Base-by-base conservation (phyloP, 2,113 vertebrate genomes). In the Mobula hypostoma region DNA sequence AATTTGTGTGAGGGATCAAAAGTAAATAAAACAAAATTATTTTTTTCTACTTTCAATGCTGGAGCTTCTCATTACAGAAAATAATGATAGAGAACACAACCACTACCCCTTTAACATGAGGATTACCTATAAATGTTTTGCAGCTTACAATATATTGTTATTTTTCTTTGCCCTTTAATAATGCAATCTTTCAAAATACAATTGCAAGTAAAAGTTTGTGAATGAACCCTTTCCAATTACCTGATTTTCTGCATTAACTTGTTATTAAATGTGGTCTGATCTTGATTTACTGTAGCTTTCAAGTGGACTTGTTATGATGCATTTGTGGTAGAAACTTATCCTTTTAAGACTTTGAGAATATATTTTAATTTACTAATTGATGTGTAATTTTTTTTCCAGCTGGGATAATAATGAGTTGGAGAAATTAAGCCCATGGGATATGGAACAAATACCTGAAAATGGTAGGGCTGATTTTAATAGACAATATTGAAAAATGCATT, bases 341-440 rank as follows among this genome's bases (percentile, higher is more conserved):
- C 9, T 24, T 74, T 56, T 74, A 29, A 48, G 74, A 11, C 90
- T 93, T 32, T 88, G 63, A 87, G 66, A 87, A 15, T 85, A 63
- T 74, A 29, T 24, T n/a, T 94, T 27, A 27, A 2, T 85, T 32
- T 21, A 11, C 24, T 19, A 76, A 72, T 94, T 80, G 56, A 27
- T 36, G 15, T 72, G 7, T 90, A 48, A 90, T 19, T 94, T 94
- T 19, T 94, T 94, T 11, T 95, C 94, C 95, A 99, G 98, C 96
- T 99, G 98, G 99, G 99, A 99, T 96, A 99, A 99, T 95, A 97
- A 98, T 58, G 99, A 99, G 95, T 96, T 97, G 95, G 99, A 99
- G 95, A 99, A 98, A 94, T 98, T 99, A 98, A 99, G 99, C 95
- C 98, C 99, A 0, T 99, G 99, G 99, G 99, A 99, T 96, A 99